These are phyloP conservation scores for Anser brachyrhynchus DNA, from an alignment of 2,113 vertebrate species.

Conservation along the genomic window DNA sequence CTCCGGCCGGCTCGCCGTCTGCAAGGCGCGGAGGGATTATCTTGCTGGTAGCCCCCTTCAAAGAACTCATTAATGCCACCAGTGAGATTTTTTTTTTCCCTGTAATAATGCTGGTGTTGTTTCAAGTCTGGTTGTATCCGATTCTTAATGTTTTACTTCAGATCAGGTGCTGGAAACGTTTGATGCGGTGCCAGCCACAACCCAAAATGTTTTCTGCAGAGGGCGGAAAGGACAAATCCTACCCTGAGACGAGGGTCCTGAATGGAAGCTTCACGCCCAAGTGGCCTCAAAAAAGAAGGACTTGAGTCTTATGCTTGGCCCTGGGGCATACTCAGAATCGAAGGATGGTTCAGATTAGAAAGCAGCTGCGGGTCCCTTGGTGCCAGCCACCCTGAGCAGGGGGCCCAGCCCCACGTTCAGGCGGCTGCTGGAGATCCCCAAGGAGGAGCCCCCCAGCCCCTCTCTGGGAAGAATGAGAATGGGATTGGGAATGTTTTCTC, in stretches of 20 bases:
- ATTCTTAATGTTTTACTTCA: conserved; percentile 28
- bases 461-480: background rate
- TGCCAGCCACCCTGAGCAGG: background rate
- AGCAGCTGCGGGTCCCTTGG: background rate
- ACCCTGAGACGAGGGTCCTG: background rate
- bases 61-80: background rate
- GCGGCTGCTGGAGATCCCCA: background rate
- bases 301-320: background rate
- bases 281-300: background rate
- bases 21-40: background rate
- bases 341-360: background rate
- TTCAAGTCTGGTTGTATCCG: background rate
- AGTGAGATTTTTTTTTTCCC: background rate
- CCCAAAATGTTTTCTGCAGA: background rate
- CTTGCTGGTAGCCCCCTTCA: background rate
- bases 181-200: conserved; percentile 42
- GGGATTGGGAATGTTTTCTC: too few species aligned
- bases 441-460: background rate
- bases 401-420: background rate
- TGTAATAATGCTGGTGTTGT: background rate
- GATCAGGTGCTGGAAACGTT: background rate
- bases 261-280: background rate
- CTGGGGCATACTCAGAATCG: background rate
- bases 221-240: background rate
- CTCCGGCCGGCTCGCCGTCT: fast-evolving